These are phyloP conservation scores for Tinamus major DNA, from an alignment of 2,797 vertebrate genomes.

Conservation along the genomic window DNA sequence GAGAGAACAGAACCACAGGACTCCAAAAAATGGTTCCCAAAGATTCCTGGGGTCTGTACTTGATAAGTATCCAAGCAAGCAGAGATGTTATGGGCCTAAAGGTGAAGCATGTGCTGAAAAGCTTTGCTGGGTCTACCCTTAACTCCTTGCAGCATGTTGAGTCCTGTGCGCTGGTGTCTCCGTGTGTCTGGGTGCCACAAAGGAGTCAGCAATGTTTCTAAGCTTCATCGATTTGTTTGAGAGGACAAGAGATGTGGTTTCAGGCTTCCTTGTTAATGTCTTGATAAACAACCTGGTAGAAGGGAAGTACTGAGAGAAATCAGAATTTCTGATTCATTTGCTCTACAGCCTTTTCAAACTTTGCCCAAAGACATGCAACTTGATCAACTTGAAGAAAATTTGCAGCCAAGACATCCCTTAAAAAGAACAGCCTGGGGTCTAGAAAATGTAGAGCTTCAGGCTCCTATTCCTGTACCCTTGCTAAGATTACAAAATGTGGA, in stretches of 20 bases:
- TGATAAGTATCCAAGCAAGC: background rate
- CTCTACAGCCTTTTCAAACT: background rate
- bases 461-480: background rate
- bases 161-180: rapidly evolving
- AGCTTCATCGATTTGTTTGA: rapidly evolving
- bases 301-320: background rate
- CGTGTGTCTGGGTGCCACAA: background rate
- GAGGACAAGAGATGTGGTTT: background rate
- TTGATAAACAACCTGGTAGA: background rate
- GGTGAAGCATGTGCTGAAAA: background rate
- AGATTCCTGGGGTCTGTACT: rapidly evolving
- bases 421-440: background rate
- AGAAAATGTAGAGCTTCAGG: background rate
- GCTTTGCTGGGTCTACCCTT: rapidly evolving
- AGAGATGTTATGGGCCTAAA: rapidly evolving
- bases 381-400: background rate
- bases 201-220: background rate
- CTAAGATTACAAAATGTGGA: background rate
- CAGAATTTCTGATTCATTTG: background rate
- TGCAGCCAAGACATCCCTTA: background rate
- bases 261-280: background rate
- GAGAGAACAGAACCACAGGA: background rate
- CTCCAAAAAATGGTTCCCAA: background rate
- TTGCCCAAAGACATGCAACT: background rate
- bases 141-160: background rate